A percentile compares a stretch with the other conserved stretches of the same genome.
Conservation (phyloP, 1,140 invertebrate species). For the Coboldia fuscipes region DNA sequence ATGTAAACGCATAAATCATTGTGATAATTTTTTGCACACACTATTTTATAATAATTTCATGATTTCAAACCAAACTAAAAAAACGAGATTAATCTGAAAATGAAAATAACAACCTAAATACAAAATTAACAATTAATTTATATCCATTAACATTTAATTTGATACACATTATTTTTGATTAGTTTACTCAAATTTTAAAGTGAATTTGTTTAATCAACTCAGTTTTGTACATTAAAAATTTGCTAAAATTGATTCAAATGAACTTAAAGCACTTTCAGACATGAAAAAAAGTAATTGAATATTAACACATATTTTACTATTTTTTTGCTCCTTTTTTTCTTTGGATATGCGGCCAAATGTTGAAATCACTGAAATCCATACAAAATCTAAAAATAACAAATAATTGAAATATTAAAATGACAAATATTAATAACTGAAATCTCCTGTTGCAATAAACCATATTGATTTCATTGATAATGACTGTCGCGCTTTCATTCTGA, state of each 20-base stretch:
- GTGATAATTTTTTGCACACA: no score
- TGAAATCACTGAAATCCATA: neutral
- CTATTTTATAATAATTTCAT: neutral
- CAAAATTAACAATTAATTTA: neutral
- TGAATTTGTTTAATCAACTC: no score
- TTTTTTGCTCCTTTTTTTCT: neutral
- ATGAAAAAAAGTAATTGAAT: neutral
- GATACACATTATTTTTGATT: neutral
- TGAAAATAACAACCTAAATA: neutral
- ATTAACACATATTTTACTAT: neutral
- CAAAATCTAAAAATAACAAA: neutral
- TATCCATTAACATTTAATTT: neutral
- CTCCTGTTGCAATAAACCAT: no score
- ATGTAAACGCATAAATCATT: slow-evolving; percentile 22
- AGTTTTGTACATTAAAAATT: neutral
- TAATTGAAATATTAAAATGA: neutral
- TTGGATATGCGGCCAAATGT: slow-evolving; percentile 1
- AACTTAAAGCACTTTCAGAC: neutral
- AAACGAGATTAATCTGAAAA: neutral
- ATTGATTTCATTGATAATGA: no score
- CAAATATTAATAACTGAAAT: neutral
- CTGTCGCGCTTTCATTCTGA: neutral
- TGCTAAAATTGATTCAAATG: neutral
- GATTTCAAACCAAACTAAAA: neutral
- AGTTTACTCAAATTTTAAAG: no score